phyloP scores from a whole-genome alignment of 2,113 vertebrate genomes.

The Ictalurus punctatus region DNA sequence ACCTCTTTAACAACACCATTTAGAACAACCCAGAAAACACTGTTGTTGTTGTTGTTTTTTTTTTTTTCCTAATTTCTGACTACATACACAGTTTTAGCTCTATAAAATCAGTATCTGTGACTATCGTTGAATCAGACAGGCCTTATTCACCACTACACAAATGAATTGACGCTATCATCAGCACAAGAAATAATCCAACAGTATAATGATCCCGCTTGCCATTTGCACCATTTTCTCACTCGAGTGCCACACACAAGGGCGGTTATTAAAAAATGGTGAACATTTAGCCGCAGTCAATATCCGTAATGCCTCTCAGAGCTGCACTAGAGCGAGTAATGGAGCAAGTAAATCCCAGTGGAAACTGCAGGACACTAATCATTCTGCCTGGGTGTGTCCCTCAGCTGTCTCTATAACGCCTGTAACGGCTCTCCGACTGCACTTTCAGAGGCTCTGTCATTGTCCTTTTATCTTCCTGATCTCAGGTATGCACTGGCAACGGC shows the following conservation, averaged over 20 bases:
- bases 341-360: conserved; percentile 36
- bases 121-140: not conserved
- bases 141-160: not conserved
- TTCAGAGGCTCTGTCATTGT: not conserved
- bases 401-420: conserved; percentile 16
- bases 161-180: conserved; percentile 1
- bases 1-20: not conserved
- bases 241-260: not conserved
- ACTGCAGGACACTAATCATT: conserved; percentile 30
- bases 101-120: not conserved
- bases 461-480: conserved; percentile 10
- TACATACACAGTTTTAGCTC: not conserved
- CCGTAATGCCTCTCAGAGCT: conserved; percentile 34
- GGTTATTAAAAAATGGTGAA: conserved; percentile 37
- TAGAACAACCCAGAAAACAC: not conserved
- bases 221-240: conserved; percentile 25
- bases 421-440: not conserved
- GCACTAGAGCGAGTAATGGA: conserved; percentile 37
- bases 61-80: not conserved
- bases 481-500: not conserved
- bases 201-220: not conserved
- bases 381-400: conserved; percentile 23
- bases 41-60: too few relatives aligned
- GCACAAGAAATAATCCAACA: conserved; percentile 4
- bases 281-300: conserved; percentile 34